Conservation (phyloP, 2,888 invertebrate genomes). For the Tanaodytes sp. region DNA sequence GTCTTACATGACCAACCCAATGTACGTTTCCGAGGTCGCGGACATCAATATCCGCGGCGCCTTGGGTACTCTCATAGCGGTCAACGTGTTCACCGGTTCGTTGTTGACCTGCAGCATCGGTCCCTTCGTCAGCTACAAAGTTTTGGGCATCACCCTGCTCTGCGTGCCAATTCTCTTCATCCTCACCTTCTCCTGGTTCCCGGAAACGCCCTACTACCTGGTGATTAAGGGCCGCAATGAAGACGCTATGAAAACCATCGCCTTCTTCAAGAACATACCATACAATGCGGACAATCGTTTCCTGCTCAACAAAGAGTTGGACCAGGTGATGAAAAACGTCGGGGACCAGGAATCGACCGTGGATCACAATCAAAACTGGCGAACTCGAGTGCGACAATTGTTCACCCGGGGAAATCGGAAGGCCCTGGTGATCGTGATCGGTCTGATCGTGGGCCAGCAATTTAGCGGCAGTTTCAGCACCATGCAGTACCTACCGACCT, state of each 20-base stretch:
- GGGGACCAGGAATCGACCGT: constrained; percentile 50
- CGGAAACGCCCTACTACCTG: constrained; percentile 68
- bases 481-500: constrained; percentile 67
- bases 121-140: constrained; percentile 63
- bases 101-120: constrained; percentile 67
- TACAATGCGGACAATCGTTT: constrained; percentile 45
- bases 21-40: constrained; percentile 71
- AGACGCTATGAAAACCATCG: constrained; percentile 62
- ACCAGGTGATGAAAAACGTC: constrained; percentile 58
- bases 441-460: constrained; percentile 69
- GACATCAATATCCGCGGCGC: constrained; percentile 69
- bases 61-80: constrained; percentile 68
- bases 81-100: constrained; percentile 70
- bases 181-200: constrained; percentile 66
- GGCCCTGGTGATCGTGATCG: constrained; percentile 66
- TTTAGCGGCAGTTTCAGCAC: constrained; percentile 69
- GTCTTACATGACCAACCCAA: constrained; percentile 69
- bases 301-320: constrained; percentile 53
- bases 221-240: constrained; percentile 60
- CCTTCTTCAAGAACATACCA: constrained; percentile 64
- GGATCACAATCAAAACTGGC: constrained; percentile 55
- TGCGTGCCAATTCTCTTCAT: constrained; percentile 64
- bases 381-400: constrained; percentile 54
- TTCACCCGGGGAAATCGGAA: constrained; percentile 60
- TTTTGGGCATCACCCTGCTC: constrained; percentile 58